Conservation (phyloP, 2,113 vertebrate species). For the Hydropotes inermis region DNA sequence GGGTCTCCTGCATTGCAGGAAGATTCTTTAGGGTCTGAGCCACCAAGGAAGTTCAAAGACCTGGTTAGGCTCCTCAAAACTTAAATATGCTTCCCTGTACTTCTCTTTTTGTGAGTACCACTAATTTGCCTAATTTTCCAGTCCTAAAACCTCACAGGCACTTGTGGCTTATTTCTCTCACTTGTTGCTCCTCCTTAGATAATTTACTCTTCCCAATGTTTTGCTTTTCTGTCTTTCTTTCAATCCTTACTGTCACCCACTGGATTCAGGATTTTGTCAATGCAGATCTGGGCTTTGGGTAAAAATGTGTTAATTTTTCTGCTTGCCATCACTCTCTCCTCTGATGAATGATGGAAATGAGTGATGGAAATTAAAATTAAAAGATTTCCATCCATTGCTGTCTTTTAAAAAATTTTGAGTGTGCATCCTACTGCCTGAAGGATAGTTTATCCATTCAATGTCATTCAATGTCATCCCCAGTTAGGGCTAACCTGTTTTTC, state of each 20-base stretch:
- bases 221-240: neutral
- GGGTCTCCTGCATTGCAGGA: neutral
- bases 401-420: neutral
- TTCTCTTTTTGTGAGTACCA: neutral
- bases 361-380: neutral
- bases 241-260: neutral
- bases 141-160: neutral
- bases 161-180: neutral
- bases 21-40: neutral
- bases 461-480: neutral
- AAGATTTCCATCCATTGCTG: neutral
- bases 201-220: neutral
- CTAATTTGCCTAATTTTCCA: neutral
- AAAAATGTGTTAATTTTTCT: neutral
- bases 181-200: neutral
- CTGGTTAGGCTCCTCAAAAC: neutral
- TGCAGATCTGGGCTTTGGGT: neutral
- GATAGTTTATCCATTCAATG: neutral
- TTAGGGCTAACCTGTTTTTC: neutral
- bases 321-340: neutral
- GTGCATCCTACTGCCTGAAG: neutral
- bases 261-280: neutral
- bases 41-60: neutral
- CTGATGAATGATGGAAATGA: neutral
- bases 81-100: neutral